Percentiles rank a stretch among this genome's conserved stretches.
Conservation (phyloP, 2,113 vertebrate species). For the Bujurquina vittata region DNA sequence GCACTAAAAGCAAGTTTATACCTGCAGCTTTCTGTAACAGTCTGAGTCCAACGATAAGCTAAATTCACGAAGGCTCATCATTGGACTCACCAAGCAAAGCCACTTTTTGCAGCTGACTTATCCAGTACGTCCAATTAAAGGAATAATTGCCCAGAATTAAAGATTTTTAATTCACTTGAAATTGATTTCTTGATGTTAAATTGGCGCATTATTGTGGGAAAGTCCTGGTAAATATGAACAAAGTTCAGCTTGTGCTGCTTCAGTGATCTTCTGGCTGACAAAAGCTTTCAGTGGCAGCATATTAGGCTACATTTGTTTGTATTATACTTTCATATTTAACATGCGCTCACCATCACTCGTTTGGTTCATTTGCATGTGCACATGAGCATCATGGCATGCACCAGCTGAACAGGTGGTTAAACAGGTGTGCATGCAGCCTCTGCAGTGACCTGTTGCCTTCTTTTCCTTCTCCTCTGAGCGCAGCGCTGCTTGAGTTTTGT, state of each 20-base stretch:
- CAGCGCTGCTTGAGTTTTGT: neutral
- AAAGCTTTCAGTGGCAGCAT: neutral
- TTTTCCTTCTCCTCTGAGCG: neutral
- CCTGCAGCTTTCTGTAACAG: neutral
- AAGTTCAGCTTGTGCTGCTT: neutral
- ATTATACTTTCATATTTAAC: neutral
- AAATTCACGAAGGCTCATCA: neutral
- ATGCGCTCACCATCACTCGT: neutral
- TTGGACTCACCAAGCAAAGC: neutral
- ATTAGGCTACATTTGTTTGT: neutral
- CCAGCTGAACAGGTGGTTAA: neutral
- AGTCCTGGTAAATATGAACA: neutral
- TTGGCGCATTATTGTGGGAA: neutral
- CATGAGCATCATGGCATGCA: neutral
- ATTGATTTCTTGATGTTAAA: neutral
- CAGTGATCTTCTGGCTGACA: neutral
- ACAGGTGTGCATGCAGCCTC: neutral
- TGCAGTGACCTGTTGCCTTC: slow-evolving; percentile 1
- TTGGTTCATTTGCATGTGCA: neutral
- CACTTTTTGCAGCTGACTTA: slow-evolving; percentile 7
- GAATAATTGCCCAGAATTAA: neutral
- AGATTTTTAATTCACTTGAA: neutral
- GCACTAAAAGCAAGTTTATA: neutral
- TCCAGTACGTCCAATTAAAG: slow-evolving; percentile 9
- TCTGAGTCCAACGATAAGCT: neutral